Base-by-base conservation (phyloP, 1,140 invertebrate genomes). In the Rhynchophorus ferrugineus region DNA sequence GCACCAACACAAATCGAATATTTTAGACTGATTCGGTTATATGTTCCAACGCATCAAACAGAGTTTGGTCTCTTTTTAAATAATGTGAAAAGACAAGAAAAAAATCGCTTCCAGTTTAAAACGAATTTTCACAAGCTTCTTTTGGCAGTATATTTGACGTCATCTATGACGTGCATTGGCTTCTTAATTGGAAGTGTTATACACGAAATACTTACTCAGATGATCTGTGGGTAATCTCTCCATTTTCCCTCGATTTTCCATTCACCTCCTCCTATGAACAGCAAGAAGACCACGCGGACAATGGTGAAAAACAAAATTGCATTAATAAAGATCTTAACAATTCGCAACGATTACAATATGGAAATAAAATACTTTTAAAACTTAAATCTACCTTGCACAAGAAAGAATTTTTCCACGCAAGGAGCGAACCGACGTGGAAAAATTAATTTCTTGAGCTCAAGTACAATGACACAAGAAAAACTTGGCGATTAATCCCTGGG, bases 191-290 rank as follows among this genome's bases (percentile, higher is more conserved):
- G n/a, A n/a, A n/a, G n/a, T n/a, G n/a, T n/a, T n/a, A n/a, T n/a
- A n/a, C n/a, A n/a, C n/a, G n/a, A 17, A 36, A 20, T 22, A 47
- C 74, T 76, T 66, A 78, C 76, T 76, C 74, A 50, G 75, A 75
- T 9, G 69, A 65, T 63, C 72, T 71, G 42, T 74, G 69, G 54
- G 72, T 75, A 45, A 71, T 63, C 7, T 65, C 73, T 52, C 77
- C 77, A 73, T 79, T 79, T 66, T 79, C 78, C 68, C 73, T 78
- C 54, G 68, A 61, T 65, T 73, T 75, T 60, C 75, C 75, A 71
- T 75, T 74, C 65, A 70, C 71, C 67, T 78, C 76, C 68, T 79
- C 77, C 78, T 79, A 77, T 72, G 75, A 78, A 79, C 75, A 78
- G 75, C 76, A 78, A 75, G 74, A 76, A 75, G 73, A 71, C 60